Evolutionary conservation across 2,888 invertebrate genomes (phyloP).

Genomic region (Athalia circularis): DNA sequence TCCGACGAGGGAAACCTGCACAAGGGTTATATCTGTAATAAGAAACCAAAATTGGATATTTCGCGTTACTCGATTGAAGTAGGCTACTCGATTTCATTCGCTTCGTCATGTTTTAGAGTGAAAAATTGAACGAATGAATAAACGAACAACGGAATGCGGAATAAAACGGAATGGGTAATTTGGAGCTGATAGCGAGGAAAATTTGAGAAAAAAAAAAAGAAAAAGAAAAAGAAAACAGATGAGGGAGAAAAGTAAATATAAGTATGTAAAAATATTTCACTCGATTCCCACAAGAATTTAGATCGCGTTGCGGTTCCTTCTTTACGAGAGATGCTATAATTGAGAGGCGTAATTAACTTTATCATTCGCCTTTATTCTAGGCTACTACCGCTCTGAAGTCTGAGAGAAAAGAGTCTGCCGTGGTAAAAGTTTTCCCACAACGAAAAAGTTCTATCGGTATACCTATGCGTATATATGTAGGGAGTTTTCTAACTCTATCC

Average conservation of each 20-base stretch:
- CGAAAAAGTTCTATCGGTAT: constrained; percentile 5
- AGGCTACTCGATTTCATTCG: no score
- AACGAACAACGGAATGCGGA: background rate
- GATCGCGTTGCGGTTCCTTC: background rate
- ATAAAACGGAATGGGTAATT: background rate
- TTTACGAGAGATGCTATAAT: constrained; percentile 38
- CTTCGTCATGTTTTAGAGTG: no score
- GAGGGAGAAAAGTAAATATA: background rate
- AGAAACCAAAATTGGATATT: no score
- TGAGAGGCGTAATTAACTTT: constrained; percentile 41
- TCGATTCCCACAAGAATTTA: constrained; percentile 22
- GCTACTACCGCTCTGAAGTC: background rate
- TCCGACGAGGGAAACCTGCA: background rate
- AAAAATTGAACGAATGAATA: no score
- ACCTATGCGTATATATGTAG: background rate
- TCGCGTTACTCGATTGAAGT: no score
- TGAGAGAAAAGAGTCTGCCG: background rate
- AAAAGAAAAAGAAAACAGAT: no score
- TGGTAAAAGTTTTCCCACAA: constrained; percentile 1
- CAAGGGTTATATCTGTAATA: no score
- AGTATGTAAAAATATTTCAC: background rate
- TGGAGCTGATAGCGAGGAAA: background rate
- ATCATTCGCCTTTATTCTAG: constrained; percentile 1
- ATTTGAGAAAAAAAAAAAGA: background rate
- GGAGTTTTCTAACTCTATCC: constrained; percentile 26